Percentiles rank a stretch among this genome's conserved stretches.
These are phyloP conservation scores for Holotrichia oblita DNA, from an alignment of 1,140 invertebrate genomes.

Conservation along the genomic window DNA sequence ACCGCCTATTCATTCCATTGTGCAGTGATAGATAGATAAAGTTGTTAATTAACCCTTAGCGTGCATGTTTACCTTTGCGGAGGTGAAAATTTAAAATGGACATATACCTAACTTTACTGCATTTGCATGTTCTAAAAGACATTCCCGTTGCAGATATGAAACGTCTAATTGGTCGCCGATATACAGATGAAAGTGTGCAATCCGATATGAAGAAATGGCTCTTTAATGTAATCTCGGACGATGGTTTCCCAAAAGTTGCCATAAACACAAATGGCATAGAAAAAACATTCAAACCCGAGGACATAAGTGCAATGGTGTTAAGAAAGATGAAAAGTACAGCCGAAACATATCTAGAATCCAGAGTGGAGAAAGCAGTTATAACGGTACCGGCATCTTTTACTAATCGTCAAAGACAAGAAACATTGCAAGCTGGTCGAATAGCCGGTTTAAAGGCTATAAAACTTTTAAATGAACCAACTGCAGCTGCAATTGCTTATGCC, in stretches of 20 bases:
- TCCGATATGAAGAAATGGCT: slow-evolving; percentile 2
- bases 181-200: slow-evolving; percentile 19
- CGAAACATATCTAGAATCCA: slow-evolving; percentile 80
- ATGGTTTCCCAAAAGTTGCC: not conserved
- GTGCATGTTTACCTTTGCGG: too few species aligned
- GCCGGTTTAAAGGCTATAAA: slow-evolving; percentile 75
- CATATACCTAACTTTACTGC: too few species aligned
- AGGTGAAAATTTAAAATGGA: too few species aligned
- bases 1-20: too few species aligned
- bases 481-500: slow-evolving; percentile 95
- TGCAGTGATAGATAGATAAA: too few species aligned
- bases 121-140: too few species aligned
- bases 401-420: slow-evolving; percentile 94
- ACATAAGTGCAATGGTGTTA: slow-evolving; percentile 90
- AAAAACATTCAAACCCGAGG: slow-evolving; percentile 85
- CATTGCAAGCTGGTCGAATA: slow-evolving; percentile 91
- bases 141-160: slow-evolving; percentile 29
- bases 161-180: slow-evolving; percentile 6
- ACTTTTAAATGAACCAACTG: slow-evolving; percentile 98
- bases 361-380: slow-evolving; percentile 91
- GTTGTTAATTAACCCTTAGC: too few species aligned
- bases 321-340: slow-evolving; percentile 63
- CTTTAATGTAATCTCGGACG: not conserved
- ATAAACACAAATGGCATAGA: not conserved
- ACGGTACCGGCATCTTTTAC: slow-evolving; percentile 99